phyloP scores from a whole-genome alignment of 1,140 invertebrate genomes.

The Ips nitidus region DNA sequence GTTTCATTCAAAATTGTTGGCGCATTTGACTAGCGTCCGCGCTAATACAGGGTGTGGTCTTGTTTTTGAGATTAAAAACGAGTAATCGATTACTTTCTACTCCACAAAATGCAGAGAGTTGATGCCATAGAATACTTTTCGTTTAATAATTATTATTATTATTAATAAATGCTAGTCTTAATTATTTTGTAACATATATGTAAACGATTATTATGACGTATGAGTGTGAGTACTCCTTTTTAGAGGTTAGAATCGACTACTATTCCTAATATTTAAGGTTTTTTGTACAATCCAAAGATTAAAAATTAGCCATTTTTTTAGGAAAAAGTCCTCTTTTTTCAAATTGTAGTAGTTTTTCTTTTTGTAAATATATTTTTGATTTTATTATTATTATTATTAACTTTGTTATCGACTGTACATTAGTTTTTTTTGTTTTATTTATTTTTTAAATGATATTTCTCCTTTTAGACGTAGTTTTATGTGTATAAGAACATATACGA shows the following conservation, averaged over 20 bases:
- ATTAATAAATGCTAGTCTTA: slow-evolving; percentile 45
- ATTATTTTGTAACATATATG: slow-evolving; percentile 26
- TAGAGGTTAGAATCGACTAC: slow-evolving; percentile 31
- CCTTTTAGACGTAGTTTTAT: slow-evolving; percentile 27
- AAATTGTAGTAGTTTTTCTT: slow-evolving; percentile 7
- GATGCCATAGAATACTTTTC: background rate
- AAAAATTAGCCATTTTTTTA: slow-evolving; percentile 32
- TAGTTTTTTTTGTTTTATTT: slow-evolving; percentile 29
- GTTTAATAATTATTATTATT: background rate
- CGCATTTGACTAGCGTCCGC: too few species aligned
- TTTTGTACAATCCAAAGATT: slow-evolving; percentile 52
- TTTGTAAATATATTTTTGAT: slow-evolving; percentile 32
- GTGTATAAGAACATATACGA: slow-evolving; percentile 29
- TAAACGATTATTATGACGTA: slow-evolving; percentile 16
- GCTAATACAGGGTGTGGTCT: too few species aligned
- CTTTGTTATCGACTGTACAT: slow-evolving; percentile 21
- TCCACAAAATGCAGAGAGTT: background rate
- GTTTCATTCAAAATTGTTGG: too few species aligned
- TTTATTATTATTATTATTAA: slow-evolving; percentile 13
- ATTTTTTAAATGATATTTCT: slow-evolving; percentile 28
- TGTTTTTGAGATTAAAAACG: too few species aligned
- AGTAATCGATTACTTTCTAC: too few species aligned
- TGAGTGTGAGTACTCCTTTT: slow-evolving; percentile 40
- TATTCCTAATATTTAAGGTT: slow-evolving; percentile 43
- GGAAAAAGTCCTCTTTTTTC: slow-evolving; percentile 7